A percentile compares a stretch with the other conserved stretches of the same genome.
Conservation (phyloP, 1,140 invertebrate species). For the Ctenoplectra terminalis region DNA sequence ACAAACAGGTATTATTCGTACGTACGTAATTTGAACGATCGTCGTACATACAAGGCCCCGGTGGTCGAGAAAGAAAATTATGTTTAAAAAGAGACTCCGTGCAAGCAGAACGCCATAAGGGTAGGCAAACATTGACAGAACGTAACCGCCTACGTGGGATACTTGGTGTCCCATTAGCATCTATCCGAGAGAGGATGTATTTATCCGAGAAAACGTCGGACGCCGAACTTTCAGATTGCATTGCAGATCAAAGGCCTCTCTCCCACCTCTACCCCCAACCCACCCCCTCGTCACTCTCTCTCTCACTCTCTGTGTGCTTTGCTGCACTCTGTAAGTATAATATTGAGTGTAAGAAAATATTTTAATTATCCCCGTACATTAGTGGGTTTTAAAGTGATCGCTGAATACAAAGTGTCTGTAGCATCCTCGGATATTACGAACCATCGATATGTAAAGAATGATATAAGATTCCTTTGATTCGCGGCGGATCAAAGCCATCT, state of each 20-base stretch:
- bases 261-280: neutral
- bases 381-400: slow-evolving; percentile 7
- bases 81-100: slow-evolving; percentile 48
- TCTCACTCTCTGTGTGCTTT: neutral
- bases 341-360: slow-evolving; percentile 49
- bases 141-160: slow-evolving; percentile 63
- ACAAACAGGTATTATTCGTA: neutral
- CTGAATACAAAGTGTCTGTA: neutral
- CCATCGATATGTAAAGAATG: slow-evolving; percentile 15
- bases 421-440: neutral
- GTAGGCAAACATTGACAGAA: slow-evolving; percentile 68
- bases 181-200: slow-evolving; percentile 54
- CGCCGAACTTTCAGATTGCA: slow-evolving; percentile 39
- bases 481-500: neutral
- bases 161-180: slow-evolving; percentile 64
- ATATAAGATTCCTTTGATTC: slow-evolving; percentile 42
- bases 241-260: slow-evolving; percentile 30
- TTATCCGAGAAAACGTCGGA: slow-evolving; percentile 46
- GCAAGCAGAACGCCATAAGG: slow-evolving; percentile 55
- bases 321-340: slow-evolving; percentile 21
- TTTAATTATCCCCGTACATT: slow-evolving; percentile 28
- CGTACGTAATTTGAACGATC: slow-evolving; percentile 2
- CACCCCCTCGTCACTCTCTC: neutral
- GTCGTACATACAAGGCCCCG: neutral
- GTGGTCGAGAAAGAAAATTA: slow-evolving; percentile 33